These are phyloP conservation scores for Eristalis tenax DNA, from an alignment of 2,888 invertebrate species.

Conservation along the genomic window DNA sequence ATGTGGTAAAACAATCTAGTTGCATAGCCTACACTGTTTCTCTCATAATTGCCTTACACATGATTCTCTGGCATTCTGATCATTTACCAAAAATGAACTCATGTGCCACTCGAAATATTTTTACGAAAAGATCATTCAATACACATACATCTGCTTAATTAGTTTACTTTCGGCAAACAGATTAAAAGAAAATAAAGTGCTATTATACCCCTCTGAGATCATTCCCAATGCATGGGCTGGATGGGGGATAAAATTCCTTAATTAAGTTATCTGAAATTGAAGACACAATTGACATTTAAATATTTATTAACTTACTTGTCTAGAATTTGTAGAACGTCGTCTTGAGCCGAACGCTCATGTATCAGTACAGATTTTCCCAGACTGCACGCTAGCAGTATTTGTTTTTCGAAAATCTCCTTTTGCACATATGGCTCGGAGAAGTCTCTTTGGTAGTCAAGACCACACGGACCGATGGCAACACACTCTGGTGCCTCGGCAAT, in stretches of 20 bases:
- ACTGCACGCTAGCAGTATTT: constrained; percentile 92
- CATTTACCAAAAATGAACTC: background rate
- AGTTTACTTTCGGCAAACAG: constrained; percentile 23
- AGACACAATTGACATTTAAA: constrained; percentile 1
- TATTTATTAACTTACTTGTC: constrained; percentile 80
- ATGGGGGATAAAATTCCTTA: background rate
- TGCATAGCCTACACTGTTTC: background rate
- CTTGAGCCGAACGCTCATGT: constrained; percentile 95
- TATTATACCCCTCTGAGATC: constrained; percentile 55
- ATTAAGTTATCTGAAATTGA: constrained; percentile 42
- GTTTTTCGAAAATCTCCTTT: constrained; percentile 92
- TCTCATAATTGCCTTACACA: background rate
- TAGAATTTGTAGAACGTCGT: constrained; percentile 89
- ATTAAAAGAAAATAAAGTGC: constrained; percentile 10
- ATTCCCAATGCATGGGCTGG: background rate
- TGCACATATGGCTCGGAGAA: constrained; percentile 95
- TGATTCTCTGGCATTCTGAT: background rate
- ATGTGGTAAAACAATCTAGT: background rate
- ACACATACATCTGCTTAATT: constrained; percentile 23
- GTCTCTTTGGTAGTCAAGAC: constrained; percentile 95
- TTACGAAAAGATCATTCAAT: background rate
- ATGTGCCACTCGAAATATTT: background rate
- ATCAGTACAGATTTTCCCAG: constrained; percentile 93
- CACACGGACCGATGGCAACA: constrained; percentile 96
- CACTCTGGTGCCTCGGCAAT: constrained; percentile 92